A percentile compares a stretch with the other conserved stretches of the same genome.
Evolutionary conservation across 2,888 invertebrate genomes (phyloP).

Genomic region (Tetrapedia diversipes): DNA sequence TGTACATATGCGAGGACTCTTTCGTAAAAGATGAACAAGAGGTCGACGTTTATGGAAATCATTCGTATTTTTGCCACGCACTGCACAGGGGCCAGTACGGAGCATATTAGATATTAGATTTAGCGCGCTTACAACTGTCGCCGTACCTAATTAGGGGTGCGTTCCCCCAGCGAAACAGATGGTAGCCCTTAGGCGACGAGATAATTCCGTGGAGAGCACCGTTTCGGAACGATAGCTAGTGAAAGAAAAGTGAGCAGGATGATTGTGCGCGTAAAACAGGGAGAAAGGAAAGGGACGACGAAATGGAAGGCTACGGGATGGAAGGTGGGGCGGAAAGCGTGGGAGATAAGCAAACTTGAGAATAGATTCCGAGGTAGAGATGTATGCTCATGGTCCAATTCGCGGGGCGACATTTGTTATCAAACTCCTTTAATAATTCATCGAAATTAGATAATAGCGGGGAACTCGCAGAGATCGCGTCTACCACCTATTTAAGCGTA

Average conservation of each 20-base stretch:
- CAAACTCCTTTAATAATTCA: slow-evolving; percentile 77
- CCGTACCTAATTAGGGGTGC: slow-evolving; percentile 79
- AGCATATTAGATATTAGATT: slow-evolving; percentile 79
- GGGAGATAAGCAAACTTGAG: slow-evolving; percentile 45
- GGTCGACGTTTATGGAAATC: slow-evolving; percentile 45
- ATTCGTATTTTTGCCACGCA: slow-evolving; percentile 60
- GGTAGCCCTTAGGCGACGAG: slow-evolving; percentile 80
- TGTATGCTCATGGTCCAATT: slow-evolving; percentile 53
- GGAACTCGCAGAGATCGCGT: slow-evolving; percentile 15
- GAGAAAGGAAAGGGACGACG: not conserved
- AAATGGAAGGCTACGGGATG: not conserved
- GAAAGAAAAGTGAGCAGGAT: too few species aligned
- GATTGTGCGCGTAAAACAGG: slow-evolving; percentile 17
- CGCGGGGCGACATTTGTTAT: slow-evolving; percentile 65
- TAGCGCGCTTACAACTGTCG: slow-evolving; percentile 78
- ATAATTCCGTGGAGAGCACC: slow-evolving; percentile 73
- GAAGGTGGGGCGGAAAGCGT: not conserved
- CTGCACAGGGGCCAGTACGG: slow-evolving; percentile 25
- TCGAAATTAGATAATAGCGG: slow-evolving; percentile 72
- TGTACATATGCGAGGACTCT: too few species aligned
- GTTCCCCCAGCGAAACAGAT: slow-evolving; percentile 79
- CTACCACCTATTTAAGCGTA: slow-evolving; percentile 40
- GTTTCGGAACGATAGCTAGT: slow-evolving; percentile 44
- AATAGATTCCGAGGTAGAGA: slow-evolving; percentile 46
- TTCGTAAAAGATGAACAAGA: slow-evolving; percentile 23